Conservation (phyloP, 2,888 invertebrate genomes). For the Trachelus iudaicus region DNA sequence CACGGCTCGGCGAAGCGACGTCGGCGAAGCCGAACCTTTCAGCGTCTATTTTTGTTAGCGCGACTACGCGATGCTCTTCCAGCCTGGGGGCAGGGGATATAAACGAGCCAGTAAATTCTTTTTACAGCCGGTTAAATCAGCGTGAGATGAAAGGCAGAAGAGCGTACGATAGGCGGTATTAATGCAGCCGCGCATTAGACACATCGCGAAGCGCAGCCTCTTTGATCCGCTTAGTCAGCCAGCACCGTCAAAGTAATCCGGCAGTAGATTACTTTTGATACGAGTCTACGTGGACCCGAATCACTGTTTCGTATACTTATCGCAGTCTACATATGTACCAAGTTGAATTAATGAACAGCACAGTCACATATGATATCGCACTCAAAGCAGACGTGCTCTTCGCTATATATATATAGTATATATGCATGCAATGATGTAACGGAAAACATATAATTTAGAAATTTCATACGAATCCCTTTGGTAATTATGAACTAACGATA, state of each 20-base stretch:
- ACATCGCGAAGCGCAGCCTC: conserved; percentile 29
- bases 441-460: not conserved
- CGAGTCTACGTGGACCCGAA: not conserved
- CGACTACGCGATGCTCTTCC: conserved; percentile 14
- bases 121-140: conserved; percentile 57
- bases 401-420: not conserved
- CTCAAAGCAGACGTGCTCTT: not conserved
- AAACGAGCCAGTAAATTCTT: conserved; percentile 52
- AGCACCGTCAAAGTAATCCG: conserved; percentile 51
- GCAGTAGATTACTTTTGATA: conserved; percentile 50
- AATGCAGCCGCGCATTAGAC: conserved; percentile 44
- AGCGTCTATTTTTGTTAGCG: conserved; percentile 49
- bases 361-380: not conserved
- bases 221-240: conserved; percentile 53
- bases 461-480: not conserved
- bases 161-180: conserved; percentile 39
- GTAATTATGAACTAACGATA: not conserved
- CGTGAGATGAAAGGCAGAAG: conserved; percentile 52
- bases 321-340: not conserved
- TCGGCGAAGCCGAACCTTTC: conserved; percentile 36
- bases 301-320: not conserved
- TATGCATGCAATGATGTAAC: not conserved
- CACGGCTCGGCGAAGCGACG: conserved; percentile 1
- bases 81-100: conserved; percentile 6
- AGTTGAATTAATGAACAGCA: not conserved